These are phyloP conservation scores for Mus spicilegus DNA, from an alignment of 2,113 vertebrate genomes.

Conservation along the genomic window DNA sequence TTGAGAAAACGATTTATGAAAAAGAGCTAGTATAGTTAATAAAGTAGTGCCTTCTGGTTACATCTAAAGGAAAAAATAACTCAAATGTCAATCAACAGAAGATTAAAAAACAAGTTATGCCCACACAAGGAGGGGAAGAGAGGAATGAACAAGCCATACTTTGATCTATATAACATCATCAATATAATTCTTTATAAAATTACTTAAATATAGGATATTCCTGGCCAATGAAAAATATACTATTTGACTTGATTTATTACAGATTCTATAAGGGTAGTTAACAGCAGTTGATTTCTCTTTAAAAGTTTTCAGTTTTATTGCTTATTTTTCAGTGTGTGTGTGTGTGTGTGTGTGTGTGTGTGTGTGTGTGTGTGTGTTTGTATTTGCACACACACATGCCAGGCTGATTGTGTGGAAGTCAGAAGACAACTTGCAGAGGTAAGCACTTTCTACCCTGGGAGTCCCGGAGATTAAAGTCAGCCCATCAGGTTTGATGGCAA, in stretches of 20 bases:
- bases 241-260: neutral
- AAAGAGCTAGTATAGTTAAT: neutral
- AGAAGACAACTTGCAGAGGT: neutral
- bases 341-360: neutral
- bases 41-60: neutral
- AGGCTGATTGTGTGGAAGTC: no score
- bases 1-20: neutral
- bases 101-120: neutral
- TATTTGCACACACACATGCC: no score
- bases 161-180: neutral
- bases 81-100: neutral
- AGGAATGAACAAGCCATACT: no score
- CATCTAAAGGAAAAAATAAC: neutral
- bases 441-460: neutral
- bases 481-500: neutral
- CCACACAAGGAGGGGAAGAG: no score
- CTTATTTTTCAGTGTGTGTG: neutral
- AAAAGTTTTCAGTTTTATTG: neutral
- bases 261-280: neutral
- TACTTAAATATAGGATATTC: neutral
- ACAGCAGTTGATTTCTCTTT: neutral
- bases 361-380: no score
- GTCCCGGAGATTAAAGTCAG: neutral
- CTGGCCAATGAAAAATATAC: neutral
- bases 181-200: neutral